phyloP scores from a whole-genome alignment of 92 coral and sea anemone genomes.

The Zoanthus sansibaricus region DNA sequence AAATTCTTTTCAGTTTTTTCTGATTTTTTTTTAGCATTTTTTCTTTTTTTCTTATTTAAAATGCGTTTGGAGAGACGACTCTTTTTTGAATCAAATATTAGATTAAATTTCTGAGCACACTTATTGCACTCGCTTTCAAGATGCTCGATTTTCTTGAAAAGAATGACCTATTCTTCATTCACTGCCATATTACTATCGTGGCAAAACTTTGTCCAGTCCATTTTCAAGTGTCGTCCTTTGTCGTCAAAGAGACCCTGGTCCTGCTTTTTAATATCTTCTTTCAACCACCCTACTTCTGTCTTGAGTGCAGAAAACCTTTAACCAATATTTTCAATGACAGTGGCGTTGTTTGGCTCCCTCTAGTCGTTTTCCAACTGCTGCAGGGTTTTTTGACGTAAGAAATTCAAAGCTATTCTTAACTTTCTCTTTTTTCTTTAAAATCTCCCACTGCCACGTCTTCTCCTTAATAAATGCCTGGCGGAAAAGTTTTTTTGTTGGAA shows the following conservation, averaged over 20 bases:
- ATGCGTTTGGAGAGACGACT: slow-evolving; percentile 27
- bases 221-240: slow-evolving; percentile 56
- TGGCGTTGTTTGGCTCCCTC: slow-evolving; percentile 58
- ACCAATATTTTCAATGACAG: slow-evolving; percentile 46
- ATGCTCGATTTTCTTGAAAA: slow-evolving; percentile 48
- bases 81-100: slow-evolving; percentile 20
- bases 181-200: slow-evolving; percentile 46
- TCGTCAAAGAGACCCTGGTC: slow-evolving; percentile 61
- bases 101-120: slow-evolving; percentile 35
- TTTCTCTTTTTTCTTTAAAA: slow-evolving; percentile 54
- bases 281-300: slow-evolving; percentile 37
- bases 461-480: slow-evolving; percentile 58
- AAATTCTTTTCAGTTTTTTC: slow-evolving; percentile 53
- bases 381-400: slow-evolving; percentile 61
- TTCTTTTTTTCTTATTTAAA: slow-evolving; percentile 44
- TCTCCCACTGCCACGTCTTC: slow-evolving; percentile 61
- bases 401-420: slow-evolving; percentile 47
- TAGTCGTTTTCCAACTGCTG: slow-evolving; percentile 60
- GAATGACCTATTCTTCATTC: slow-evolving; percentile 40
- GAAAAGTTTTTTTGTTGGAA: slow-evolving; percentile 54
- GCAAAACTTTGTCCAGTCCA: slow-evolving; percentile 50
- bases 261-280: slow-evolving; percentile 44
- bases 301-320: slow-evolving; percentile 34
- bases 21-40: slow-evolving; percentile 55
- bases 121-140: slow-evolving; percentile 51